phyloP scores from a whole-genome alignment of 2,113 vertebrate genomes.

The Pseudolaguvia tuberculata region DNA sequence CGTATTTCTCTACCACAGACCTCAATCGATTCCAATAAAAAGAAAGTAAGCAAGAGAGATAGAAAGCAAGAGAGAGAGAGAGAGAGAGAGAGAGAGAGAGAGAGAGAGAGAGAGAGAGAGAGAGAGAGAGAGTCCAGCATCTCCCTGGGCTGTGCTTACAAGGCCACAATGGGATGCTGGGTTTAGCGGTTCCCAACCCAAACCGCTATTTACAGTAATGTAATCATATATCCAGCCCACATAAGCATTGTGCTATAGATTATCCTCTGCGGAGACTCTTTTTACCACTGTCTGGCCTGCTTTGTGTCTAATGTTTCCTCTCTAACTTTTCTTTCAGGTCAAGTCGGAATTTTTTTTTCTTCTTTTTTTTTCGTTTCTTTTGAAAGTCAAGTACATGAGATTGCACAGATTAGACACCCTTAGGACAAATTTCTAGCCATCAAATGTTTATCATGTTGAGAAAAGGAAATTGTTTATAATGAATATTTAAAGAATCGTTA shows the following conservation, averaged over 20 bases:
- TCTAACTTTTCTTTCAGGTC: constrained; percentile 12
- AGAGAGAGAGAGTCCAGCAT: background rate
- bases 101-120: constrained; percentile 16
- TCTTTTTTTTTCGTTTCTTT: too few species aligned
- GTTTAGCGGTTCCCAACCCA: constrained; percentile 42
- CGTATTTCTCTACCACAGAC: constrained; percentile 42
- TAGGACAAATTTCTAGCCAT: too few species aligned
- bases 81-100: constrained; percentile 20
- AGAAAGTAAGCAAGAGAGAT: constrained; percentile 10
- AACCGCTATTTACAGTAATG: constrained; percentile 51
- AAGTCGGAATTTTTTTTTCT: background rate
- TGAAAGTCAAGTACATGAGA: too few species aligned
- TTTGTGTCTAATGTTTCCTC: constrained; percentile 14
- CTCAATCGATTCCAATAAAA: constrained; percentile 45
- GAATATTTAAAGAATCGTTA: too few species aligned
- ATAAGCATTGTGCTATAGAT: constrained; percentile 15
- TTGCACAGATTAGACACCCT: too few species aligned
- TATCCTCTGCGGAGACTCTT: constrained; percentile 21
- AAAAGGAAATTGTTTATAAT: too few species aligned
- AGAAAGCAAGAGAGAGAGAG: background rate
- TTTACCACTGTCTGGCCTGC: constrained; percentile 4
- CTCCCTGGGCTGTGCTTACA: constrained; percentile 51
- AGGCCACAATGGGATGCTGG: constrained; percentile 45
- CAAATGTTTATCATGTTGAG: too few species aligned
- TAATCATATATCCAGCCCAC: constrained; percentile 37